A percentile compares a stretch with the other conserved stretches of the same genome.
These are phyloP conservation scores for Zosterops lateralis DNA, from an alignment of 2,113 vertebrate genomes.

Conservation along the genomic window DNA sequence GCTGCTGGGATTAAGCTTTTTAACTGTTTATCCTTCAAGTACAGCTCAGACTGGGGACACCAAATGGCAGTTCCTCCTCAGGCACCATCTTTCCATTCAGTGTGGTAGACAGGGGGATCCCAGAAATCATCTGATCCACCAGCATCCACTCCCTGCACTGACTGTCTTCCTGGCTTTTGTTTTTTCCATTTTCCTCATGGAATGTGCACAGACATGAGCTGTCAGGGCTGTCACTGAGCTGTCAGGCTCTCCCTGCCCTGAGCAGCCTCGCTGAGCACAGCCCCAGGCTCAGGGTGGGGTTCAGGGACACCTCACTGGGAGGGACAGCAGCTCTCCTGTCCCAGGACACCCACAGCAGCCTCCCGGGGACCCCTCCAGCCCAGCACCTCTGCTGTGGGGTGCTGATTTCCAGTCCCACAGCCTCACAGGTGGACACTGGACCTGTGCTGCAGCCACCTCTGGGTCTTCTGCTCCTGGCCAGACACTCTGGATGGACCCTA, in stretches of 20 bases:
- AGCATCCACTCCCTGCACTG: background rate
- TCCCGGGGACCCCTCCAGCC: background rate
- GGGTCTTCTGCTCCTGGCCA: too few relatives aligned
- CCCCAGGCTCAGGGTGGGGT: too few relatives aligned
- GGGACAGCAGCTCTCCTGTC: background rate
- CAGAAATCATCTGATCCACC: accelerated
- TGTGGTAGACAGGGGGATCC: background rate
- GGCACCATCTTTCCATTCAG: background rate
- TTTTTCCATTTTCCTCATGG: background rate
- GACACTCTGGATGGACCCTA: background rate
- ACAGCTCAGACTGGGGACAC: background rate
- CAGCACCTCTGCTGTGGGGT: background rate
- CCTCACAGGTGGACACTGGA: accelerated
- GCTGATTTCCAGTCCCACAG: background rate
- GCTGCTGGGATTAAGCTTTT: background rate
- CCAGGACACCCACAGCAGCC: background rate
- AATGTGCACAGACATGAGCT: background rate
- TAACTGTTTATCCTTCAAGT: background rate
- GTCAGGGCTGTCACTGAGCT: background rate
- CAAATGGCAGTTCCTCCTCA: background rate
- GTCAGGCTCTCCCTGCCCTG: background rate
- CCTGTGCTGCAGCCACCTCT: accelerated
- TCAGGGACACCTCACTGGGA: background rate
- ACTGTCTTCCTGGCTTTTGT: background rate
- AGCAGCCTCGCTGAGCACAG: accelerated